A percentile compares a stretch with the other conserved stretches of the same genome.
phyloP scores from a whole-genome alignment of 2,888 invertebrate genomes.

The Notocelia uddmanniana region DNA sequence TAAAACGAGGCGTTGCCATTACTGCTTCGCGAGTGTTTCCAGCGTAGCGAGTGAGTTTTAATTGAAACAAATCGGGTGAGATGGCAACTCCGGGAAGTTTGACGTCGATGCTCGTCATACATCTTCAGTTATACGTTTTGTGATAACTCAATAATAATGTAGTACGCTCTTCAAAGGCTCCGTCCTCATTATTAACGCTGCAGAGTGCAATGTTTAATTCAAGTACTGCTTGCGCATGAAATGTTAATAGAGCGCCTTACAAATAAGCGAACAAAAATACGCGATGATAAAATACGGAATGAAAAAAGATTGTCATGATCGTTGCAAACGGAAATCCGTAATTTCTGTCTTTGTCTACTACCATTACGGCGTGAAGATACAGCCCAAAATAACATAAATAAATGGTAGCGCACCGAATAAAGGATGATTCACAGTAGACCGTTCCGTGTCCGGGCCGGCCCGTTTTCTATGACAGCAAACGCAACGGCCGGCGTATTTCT shows the following conservation, averaged over 20 bases:
- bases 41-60: conserved; percentile 62
- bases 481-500: no score
- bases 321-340: no score
- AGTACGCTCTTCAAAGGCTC: conserved; percentile 17
- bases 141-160: conserved; percentile 50
- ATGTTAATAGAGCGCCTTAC: background rate
- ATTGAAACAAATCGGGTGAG: conserved; percentile 65
- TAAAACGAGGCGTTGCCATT: conserved; percentile 56
- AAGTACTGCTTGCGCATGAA: background rate
- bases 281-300: background rate
- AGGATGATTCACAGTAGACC: no score
- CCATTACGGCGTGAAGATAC: no score
- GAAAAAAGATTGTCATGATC: no score
- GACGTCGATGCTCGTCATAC: conserved; percentile 38
- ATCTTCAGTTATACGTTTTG: conserved; percentile 45
- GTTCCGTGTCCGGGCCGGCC: no score
- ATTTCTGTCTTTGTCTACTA: no score
- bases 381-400: background rate
- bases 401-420: conserved; percentile 1
- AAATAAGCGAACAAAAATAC: background rate
- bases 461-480: no score
- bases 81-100: conserved; percentile 44
- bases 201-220: conserved; percentile 7
- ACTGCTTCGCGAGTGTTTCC: conserved; percentile 41
- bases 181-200: conserved; percentile 16